A percentile compares a stretch with the other conserved stretches of the same genome.
Evolutionary conservation across 2,113 vertebrate genomes (phyloP).

Genomic region (Eurystomus gularis): DNA sequence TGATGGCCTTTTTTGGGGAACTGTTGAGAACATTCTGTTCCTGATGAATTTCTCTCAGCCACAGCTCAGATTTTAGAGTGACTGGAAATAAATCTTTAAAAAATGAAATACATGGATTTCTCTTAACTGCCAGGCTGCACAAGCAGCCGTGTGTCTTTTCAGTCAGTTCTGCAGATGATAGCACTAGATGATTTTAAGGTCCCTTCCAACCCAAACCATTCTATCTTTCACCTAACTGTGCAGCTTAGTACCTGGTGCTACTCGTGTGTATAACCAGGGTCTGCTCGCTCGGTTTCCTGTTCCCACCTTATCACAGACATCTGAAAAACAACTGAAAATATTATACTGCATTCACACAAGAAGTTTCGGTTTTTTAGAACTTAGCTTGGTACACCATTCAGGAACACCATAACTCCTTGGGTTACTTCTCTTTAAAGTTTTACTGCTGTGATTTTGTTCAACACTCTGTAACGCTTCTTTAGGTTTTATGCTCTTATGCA

Average conservation of each 20-base stretch:
- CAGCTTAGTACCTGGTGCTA: accelerated
- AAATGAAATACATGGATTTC: neutral
- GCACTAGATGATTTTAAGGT: too few relatives aligned
- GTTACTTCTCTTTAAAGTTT: neutral
- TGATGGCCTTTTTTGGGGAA: neutral
- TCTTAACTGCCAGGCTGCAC: neutral
- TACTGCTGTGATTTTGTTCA: neutral
- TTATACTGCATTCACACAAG: neutral
- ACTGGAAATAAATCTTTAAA: neutral
- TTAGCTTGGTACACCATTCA: neutral
- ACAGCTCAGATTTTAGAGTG: neutral
- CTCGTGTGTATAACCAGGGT: neutral
- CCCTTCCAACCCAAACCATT: too few relatives aligned
- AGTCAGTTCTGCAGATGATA: too few relatives aligned
- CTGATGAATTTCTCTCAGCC: neutral
- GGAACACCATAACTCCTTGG: neutral
- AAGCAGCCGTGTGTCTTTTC: neutral
- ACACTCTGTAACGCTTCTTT: neutral
- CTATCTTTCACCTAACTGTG: neutral
- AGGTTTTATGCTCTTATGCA: neutral
- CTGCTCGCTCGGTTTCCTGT: neutral
- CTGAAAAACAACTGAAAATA: neutral
- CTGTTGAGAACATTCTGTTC: conserved; percentile 11
- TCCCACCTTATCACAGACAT: neutral
- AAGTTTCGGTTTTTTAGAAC: neutral